Evolutionary conservation across 1,140 invertebrate genomes (phyloP), one percentile per base, ranked within the genome.

Genomic region (Bombus polaris): DNA sequence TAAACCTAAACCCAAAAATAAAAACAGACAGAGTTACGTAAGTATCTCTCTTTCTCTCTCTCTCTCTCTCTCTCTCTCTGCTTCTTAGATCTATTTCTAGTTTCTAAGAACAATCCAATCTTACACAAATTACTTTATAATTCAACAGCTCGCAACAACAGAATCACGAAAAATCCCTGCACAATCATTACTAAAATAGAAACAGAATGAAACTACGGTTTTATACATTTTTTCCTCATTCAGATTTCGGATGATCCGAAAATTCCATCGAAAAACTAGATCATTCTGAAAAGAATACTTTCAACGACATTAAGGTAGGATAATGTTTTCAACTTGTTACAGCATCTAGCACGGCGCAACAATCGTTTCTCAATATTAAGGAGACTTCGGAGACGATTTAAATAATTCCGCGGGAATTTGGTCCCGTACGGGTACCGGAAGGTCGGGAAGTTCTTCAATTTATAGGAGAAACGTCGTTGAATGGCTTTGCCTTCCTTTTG

Each of bases 351-450:
- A 10, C 13, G 47, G 25, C 6, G 72, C 80, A 62, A 65, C 25
- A 76, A 57, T 86, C 85, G 91, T 92, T 88, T 88, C 92, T 92
- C 91, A 92, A 94, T 94, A 94, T 93, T 93, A 94, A 92, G 91
- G 89, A 90, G 87, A 88, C 92, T 91, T 93, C 89, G 85, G 83
- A 88, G 89, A 92, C 92, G 91, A 94, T 94, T 93, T 93, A 92
- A 93, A 93, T 94, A 94, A 94, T 93, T 89, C 84, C 80, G 47
- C 71, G 85, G 44, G 90, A 92, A 87, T 66, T 88, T 66, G 57
- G 66, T 47, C 25, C 81, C 81, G 88, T 88, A 79, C 79, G 88
- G 80, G 86, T 66, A 79, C 76, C 84, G 82, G 89, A 89, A 93
- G 88, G 84, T 92, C 88, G 81, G 88, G 12, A n/a, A 90, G 91